phyloP scores from a whole-genome alignment of 2,888 invertebrate species.

The Rhagonycha lutea region DNA sequence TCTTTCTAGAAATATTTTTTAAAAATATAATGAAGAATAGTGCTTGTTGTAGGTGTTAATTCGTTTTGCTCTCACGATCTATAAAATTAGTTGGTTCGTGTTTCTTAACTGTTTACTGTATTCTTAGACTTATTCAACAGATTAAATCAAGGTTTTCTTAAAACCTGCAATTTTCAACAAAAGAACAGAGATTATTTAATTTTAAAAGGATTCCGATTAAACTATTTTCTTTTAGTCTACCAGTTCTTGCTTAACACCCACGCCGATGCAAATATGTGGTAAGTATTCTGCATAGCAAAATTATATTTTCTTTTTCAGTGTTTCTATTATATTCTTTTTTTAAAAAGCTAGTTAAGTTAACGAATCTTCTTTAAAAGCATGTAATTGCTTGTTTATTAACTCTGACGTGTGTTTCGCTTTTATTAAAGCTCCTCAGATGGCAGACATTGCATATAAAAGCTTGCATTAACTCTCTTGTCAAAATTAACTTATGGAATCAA shows the following conservation, averaged over 20 bases:
- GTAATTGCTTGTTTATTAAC: no score
- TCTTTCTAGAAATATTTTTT: constrained; percentile 7
- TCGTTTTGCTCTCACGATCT: constrained; percentile 4
- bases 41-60: constrained; percentile 11
- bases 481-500: no score
- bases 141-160: neutral
- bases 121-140: neutral
- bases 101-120: neutral
- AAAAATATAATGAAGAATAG: constrained; percentile 2
- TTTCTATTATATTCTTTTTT: no score
- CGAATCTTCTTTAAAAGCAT: no score
- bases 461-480: no score
- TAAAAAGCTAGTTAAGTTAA: no score
- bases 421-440: no score
- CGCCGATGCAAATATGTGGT: neutral
- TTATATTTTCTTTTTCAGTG: neutral
- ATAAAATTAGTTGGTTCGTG: constrained; percentile 1
- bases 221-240: neutral
- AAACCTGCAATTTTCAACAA: neutral
- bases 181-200: neutral
- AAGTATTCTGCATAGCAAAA: neutral
- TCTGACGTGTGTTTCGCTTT: no score
- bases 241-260: neutral
- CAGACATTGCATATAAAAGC: no score
- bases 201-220: neutral